Evolutionary conservation across 2,113 vertebrate species (phyloP).

Genomic region (Crotalus helleri): DNA sequence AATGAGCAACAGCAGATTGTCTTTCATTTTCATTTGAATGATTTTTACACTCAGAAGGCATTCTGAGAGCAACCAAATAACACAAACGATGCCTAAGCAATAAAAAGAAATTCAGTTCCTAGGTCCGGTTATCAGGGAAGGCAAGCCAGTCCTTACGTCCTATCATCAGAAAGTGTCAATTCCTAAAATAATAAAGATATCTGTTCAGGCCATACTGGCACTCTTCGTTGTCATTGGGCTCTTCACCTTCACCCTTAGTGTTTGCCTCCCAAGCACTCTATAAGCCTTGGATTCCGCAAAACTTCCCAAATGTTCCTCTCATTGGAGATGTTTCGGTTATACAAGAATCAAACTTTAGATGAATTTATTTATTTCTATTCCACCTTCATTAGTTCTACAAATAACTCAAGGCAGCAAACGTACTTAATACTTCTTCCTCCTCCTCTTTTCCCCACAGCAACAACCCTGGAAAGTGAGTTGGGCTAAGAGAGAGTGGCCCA

Average conservation of each 20-base stretch:
- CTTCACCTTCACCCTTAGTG: not conserved
- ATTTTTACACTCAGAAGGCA: constrained; percentile 55
- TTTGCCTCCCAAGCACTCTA: not conserved
- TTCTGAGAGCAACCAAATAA: constrained; percentile 54
- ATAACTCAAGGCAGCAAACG: not conserved
- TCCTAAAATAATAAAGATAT: not conserved
- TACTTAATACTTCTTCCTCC: not conserved
- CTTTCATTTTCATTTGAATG: constrained; percentile 67
- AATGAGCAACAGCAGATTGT: constrained; percentile 63
- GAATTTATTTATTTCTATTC: not conserved
- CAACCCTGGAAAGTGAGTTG: not conserved
- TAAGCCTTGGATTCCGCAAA: not conserved
- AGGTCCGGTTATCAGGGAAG: not conserved
- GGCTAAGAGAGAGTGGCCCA: not conserved
- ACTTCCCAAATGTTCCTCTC: not conserved
- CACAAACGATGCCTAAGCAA: constrained; percentile 27
- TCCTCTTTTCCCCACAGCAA: not conserved
- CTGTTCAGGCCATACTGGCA: not conserved
- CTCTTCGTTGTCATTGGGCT: not conserved
- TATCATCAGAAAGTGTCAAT: rapidly evolving
- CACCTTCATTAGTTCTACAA: not conserved
- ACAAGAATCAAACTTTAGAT: not conserved
- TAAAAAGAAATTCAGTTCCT: constrained; percentile 33
- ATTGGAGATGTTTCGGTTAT: not conserved
- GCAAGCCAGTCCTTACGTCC: not conserved